These are phyloP conservation scores for Euplexia lucipara DNA, from an alignment of 2,888 invertebrate species.

Conservation along the genomic window DNA sequence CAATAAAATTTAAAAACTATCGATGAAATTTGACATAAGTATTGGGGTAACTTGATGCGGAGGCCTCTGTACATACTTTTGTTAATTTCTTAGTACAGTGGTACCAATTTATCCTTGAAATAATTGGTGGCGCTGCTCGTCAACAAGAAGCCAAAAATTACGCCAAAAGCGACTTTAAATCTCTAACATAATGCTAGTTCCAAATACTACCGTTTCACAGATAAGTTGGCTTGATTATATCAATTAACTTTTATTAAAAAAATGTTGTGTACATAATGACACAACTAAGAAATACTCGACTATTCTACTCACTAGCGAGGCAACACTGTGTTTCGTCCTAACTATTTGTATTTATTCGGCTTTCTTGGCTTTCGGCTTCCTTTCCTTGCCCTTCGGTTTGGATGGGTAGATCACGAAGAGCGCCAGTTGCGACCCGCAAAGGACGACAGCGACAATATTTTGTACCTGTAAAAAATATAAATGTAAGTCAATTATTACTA, in stretches of 20 bases:
- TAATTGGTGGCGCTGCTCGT: too few relatives aligned
- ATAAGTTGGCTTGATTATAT: too few relatives aligned
- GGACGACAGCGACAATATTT: conserved; percentile 92
- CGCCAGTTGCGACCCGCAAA: conserved; percentile 92
- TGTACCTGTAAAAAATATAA: conserved; percentile 91
- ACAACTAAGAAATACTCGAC: conserved; percentile 22
- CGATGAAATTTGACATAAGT: too few relatives aligned
- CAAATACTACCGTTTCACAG: too few relatives aligned
- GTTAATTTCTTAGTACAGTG: neutral
- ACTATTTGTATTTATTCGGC: conserved; percentile 72
- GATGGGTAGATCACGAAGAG: conserved; percentile 93
- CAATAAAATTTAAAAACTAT: too few relatives aligned
- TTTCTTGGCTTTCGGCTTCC: conserved; percentile 84
- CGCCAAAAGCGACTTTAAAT: too few relatives aligned
- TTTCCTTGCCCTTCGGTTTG: conserved; percentile 81
- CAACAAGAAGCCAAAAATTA: too few relatives aligned
- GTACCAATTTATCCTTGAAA: too few relatives aligned
- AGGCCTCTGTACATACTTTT: too few relatives aligned
- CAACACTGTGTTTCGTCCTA: conserved; percentile 42
- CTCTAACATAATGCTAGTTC: too few relatives aligned
- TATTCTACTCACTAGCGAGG: conserved; percentile 55
- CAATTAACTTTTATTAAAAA: too few relatives aligned
- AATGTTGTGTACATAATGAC: neutral
- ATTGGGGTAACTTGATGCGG: too few relatives aligned
- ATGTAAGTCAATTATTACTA: neutral